Percentiles rank a stretch among this genome's conserved stretches.
phyloP scores from a whole-genome alignment of 2,113 vertebrate species.

The Tylochromis polylepis region DNA sequence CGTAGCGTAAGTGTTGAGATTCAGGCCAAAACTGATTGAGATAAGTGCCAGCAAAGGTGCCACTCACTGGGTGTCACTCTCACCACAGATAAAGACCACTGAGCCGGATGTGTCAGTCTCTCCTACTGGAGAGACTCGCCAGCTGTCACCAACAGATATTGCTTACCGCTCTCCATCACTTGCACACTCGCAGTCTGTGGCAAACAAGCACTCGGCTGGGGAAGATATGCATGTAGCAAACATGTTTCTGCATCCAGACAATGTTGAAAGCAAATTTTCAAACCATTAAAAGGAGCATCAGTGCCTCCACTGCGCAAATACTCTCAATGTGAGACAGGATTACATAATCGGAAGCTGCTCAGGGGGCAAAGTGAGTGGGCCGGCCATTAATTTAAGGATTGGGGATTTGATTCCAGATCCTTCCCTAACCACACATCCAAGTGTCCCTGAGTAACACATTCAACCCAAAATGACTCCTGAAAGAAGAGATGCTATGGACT shows the following conservation, averaged over 20 bases:
- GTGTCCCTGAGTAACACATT: neutral
- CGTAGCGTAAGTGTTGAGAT: neutral
- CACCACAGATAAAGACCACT: slow-evolving; percentile 33
- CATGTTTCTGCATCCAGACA: neutral
- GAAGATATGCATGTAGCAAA: neutral
- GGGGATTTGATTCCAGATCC: neutral
- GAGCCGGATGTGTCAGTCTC: slow-evolving; percentile 30
- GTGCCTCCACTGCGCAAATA: neutral
- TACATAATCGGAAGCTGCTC: neutral
- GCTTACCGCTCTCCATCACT: neutral
- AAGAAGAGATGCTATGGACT: neutral
- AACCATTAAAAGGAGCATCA: neutral
- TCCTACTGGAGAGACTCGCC: slow-evolving; percentile 8
- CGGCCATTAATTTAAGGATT: neutral
- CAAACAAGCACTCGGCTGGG: neutral
- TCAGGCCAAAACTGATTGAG: slow-evolving; percentile 33
- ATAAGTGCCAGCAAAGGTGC: slow-evolving; percentile 32
- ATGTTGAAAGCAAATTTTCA: neutral
- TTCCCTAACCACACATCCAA: neutral
- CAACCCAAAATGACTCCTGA: neutral
- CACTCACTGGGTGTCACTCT: slow-evolving; percentile 43
- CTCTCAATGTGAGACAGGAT: neutral
- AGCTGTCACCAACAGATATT: slow-evolving; percentile 52
- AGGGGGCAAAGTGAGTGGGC: neutral
- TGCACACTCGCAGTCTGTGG: neutral